Base-by-base conservation (phyloP, 2,888 invertebrate genomes). In the Alloscopus bannaensis region DNA sequence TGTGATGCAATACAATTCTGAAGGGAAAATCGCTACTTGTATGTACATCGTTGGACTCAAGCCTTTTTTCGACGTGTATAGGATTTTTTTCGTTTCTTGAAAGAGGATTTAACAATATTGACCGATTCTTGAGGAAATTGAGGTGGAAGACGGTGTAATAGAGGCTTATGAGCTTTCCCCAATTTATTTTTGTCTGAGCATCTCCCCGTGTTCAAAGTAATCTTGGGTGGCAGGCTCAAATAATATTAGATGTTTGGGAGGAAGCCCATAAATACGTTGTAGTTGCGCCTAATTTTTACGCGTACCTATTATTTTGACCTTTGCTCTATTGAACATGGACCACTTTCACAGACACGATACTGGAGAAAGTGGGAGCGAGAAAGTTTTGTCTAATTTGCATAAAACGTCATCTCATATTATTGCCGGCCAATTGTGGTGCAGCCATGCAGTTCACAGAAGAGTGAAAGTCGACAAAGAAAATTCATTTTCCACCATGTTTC, bases 151-250 rank as follows among this genome's bases (percentile, higher is more conserved):
- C 24, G 55, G 55, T 36, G 60, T 52, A 79, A 72, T 66, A 76
- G 69, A 65, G 81, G 81, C 76, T 81, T 81, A 81, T 71, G 71
- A 64, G 57, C 71, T 81, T 76, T 50, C 80, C 75, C 70, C 80
- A 80, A 75, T 80, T 80, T 80, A 29, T 65, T 55, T 65, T 64
- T 55, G 55, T 42, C 18, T 68, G n/a, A n/a, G n/a, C n/a, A n/a
- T 72, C 29, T 4, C 47, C 22, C 18, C 45, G 42, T 42, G 20
- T 50, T 29, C 11, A 47, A 22, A 66, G 31, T 52, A 36, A 66
- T 16, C 66, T 18, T 47, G 29, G 26, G 11, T 28, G 55, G 26
- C 8, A 13, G 13, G 36, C 36, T 36, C 45, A 45, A 45, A n/a
- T 18, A 45, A 13, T 8, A 6, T 36, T 13, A 13, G 36, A 36